Evolutionary conservation across 2,888 invertebrate genomes (phyloP), one percentile per base, ranked within the genome.

Genomic region (Nomada ferruginata): DNA sequence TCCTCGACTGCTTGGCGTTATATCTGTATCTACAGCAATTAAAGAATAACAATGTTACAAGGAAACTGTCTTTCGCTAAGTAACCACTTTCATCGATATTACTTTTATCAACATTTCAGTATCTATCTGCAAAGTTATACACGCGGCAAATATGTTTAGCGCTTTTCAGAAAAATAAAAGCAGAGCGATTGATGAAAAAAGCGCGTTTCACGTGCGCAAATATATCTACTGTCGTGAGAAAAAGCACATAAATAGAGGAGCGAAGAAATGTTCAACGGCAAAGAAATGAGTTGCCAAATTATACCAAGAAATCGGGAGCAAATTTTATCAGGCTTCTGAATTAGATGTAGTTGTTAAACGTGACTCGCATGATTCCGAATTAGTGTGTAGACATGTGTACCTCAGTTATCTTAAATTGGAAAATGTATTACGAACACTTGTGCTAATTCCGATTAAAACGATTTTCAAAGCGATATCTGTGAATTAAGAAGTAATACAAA

Each of bases 301-400:
- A 57, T n/a, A 69, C 26, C 9, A 9, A 4, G 2, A 47, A 57
- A 10, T n/a, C 42, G 7, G 23, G 5, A 1, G 23, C n/a, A 18
- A 1, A 57, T 69, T 29, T 65, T 72, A 72, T 76, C 44, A 44
- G 9, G 7, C n/a, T 42, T 7, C 60, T 59, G 23, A 23, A 71
- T 71, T 29, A 36, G 5, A 10, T 23, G 5, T 20, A 1, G 1
- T 15, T 59, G 4, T 1, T 13, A 4, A 23, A 36, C 61, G n/a
- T 47, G 59, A 13, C 11, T 15, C 29, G 0, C 1, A 11, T 18
- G 13, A 23, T 29, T 47, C 18, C 44, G 29, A 50, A 23, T 26
- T 68, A 63, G 63, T 13, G 7, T 23, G 2, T 7, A 11, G 50
- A 68, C 52, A 57, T 13, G 18, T 3, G 13, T 57, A 57, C 50